Percentiles rank a stretch among this genome's conserved stretches.
These are phyloP conservation scores for Elachura formosa DNA, from an alignment of 2,113 vertebrate species.

Conservation along the genomic window DNA sequence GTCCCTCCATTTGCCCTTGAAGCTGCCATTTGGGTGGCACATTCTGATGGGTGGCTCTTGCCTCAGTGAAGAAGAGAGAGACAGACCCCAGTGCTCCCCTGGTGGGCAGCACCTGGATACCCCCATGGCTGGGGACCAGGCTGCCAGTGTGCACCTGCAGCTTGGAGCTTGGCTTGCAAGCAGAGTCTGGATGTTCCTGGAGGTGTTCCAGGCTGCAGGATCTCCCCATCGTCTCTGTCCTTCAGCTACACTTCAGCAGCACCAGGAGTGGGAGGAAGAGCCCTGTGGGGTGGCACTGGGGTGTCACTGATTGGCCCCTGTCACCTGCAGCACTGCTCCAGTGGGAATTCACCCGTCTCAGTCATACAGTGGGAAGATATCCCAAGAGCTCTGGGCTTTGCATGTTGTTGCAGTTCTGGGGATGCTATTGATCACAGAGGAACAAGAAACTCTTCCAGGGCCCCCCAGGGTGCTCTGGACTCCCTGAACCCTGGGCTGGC, in stretches of 20 bases:
- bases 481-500: not conserved
- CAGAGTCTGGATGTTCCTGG: not conserved
- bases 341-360: rapidly evolving
- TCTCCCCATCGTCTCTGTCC: rapidly evolving
- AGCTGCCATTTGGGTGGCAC: not conserved
- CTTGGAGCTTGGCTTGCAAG: not conserved
- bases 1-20: not conserved
- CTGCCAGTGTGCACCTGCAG: not conserved
- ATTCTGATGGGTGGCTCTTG: not conserved
- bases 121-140: not conserved
- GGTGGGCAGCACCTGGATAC: not conserved
- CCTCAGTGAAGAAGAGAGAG: not conserved
- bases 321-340: not conserved
- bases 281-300: not conserved
- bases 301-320: rapidly evolving
- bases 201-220: not conserved
- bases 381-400: not conserved
- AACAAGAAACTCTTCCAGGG: not conserved
- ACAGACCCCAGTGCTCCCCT: not conserved
- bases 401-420: not conserved
- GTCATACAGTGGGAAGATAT: rapidly evolving
- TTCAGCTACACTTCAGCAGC: not conserved
- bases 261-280: not conserved
- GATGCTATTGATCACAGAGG: not conserved
- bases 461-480: not conserved